Conservation (phyloP, 1,140 invertebrate genomes). For the Nephotettix cincticeps region DNA sequence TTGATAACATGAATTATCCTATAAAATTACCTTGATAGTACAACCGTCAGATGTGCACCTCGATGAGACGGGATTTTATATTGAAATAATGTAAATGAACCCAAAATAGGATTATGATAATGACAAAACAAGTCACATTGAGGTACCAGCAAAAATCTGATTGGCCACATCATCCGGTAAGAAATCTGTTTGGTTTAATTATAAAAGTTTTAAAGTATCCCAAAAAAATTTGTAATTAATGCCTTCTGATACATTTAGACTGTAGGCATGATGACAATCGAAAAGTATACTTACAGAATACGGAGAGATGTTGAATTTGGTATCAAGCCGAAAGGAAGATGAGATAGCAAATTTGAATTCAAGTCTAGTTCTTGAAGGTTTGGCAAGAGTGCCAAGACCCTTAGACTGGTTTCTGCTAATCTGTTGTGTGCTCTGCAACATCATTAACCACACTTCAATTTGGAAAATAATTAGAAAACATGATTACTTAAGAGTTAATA, state of each 20-base stretch:
- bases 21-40: no score
- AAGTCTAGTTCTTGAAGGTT: constrained; percentile 60
- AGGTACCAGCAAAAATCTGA: neutral
- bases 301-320: constrained; percentile 48
- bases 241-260: constrained; percentile 44
- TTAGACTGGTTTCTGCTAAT: constrained; percentile 58
- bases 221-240: neutral
- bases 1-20: no score
- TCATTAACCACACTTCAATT: neutral
- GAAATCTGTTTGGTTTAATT: neutral
- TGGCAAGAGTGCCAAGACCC: constrained; percentile 60
- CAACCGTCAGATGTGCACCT: no score
- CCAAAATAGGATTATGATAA: neutral
- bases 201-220: neutral
- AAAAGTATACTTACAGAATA: constrained; percentile 50
- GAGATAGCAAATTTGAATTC: constrained; percentile 61
- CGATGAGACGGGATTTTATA: no score
- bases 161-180: neutral
- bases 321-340: constrained; percentile 54
- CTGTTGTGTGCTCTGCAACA: constrained; percentile 59
- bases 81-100: no score
- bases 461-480: neutral
- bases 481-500: neutral
- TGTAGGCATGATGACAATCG: constrained; percentile 27
- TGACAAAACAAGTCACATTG: neutral